Conservation (phyloP, 2,888 invertebrate genomes). For the Thelaira solivaga region DNA sequence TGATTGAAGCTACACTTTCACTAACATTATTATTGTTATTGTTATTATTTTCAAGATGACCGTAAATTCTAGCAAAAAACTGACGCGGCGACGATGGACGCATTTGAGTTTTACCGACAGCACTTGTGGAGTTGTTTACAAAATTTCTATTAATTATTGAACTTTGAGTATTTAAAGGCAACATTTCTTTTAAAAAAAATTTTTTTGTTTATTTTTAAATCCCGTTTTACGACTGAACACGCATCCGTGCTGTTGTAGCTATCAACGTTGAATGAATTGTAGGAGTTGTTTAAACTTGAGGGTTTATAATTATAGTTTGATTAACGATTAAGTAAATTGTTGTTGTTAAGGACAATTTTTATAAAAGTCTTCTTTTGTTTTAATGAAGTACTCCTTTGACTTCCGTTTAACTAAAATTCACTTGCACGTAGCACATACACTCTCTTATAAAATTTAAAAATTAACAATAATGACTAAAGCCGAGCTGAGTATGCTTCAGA, state of each 20-base stretch:
- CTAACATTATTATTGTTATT: constrained; percentile 1
- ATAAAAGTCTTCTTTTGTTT: constrained; percentile 22
- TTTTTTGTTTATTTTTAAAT: no score
- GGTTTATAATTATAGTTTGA: constrained; percentile 28
- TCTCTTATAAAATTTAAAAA: constrained; percentile 4
- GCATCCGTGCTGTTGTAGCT: constrained; percentile 32
- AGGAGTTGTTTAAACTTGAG: constrained; percentile 10
- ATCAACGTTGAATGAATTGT: constrained; percentile 43
- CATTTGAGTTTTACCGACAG: constrained; percentile 62
- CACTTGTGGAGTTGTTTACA: constrained; percentile 24
- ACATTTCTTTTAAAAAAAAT: constrained; percentile 26
- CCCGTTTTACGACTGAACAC: constrained; percentile 1
- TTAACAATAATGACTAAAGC: constrained; percentile 31
- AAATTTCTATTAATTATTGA: constrained; percentile 31
- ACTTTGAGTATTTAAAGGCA: constrained; percentile 49
- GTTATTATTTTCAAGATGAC: constrained; percentile 81
- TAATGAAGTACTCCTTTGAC: constrained; percentile 38
- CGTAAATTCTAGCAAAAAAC: constrained; percentile 88
- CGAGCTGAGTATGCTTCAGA: constrained; percentile 20
- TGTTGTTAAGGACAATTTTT: constrained; percentile 14
- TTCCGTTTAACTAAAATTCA: constrained; percentile 35
- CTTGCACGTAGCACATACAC: neutral
- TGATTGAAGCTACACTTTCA: constrained; percentile 15
- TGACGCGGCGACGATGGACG: constrained; percentile 87
- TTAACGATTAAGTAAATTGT: constrained; percentile 29